Evolutionary conservation across 2,113 vertebrate species (phyloP), one percentile per base, ranked within the genome.

Genomic region (Anseranas semipalmata): DNA sequence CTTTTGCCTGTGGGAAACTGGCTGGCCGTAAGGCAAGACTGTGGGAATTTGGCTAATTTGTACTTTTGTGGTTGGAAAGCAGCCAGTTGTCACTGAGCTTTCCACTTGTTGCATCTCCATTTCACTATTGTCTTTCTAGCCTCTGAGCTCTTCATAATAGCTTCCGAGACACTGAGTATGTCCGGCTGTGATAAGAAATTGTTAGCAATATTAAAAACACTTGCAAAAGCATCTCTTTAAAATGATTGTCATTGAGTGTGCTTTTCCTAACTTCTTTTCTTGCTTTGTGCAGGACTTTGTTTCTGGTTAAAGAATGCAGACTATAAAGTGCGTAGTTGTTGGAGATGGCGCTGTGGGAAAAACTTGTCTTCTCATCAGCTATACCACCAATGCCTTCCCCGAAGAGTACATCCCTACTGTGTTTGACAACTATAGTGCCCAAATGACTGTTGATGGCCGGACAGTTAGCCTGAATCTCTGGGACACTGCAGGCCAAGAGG

Each of bases 401-500:
- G 99, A 99, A 74, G 99, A 99, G 95, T 99, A 99, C 92, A 99
- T 99, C 90, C 99, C 99, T 45, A 99, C 99, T 1, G 99, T 99
- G 78, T 99, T 99, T 70, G 99, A 99, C 98, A 99, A 99, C 97
- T 99, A 99, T 97, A 99, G 99, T 3, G 98, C 99, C 52, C 99
- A 99, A 95, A 99, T 99, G 98, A 99, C 98, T 8, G 99, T 99
- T 39, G 99, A 99, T n/a, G 98, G 99, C 56, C 98, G 99, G 92
- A 99, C 98, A 6, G 98, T 99, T 89, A 99, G 99, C 98, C 98
- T 99, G 85, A 99, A 99, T 72, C 96, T 99, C 85, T 99, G 99
- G 99, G 99, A 99, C 98, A 99, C 99, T 8, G 99, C 99, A 4
- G 99, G 99, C 37, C 99, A 99, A 93, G 99, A 99, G 96, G 99